These are phyloP conservation scores for Dioctria rufipes DNA, from an alignment of 2,888 invertebrate genomes.

Conservation along the genomic window DNA sequence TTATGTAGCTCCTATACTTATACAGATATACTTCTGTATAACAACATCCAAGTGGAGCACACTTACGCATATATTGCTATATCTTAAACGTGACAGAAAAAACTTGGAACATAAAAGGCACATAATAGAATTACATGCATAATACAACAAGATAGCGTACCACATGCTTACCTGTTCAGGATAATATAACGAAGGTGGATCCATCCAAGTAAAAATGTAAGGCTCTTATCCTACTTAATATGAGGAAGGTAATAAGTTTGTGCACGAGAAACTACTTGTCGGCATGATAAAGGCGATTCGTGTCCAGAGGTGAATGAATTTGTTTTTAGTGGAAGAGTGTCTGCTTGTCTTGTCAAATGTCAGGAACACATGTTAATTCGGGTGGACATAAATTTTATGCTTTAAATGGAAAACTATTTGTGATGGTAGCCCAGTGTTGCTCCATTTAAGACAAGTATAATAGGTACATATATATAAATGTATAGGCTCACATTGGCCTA, in stretches of 20 bases:
- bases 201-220: background rate
- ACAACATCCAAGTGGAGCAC: background rate
- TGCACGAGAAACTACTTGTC: constrained; percentile 45
- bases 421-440: no score
- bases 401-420: constrained; percentile 25
- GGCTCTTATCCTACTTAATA: constrained; percentile 6
- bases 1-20: constrained; percentile 23
- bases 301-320: constrained; percentile 49
- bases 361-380: constrained; percentile 44
- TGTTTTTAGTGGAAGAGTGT: constrained; percentile 36
- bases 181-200: constrained; percentile 4
- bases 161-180: constrained; percentile 9
- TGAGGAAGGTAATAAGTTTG: constrained; percentile 31
- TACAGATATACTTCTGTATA: background rate
- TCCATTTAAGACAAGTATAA: no score
- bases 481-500: background rate
- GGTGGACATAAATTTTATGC: constrained; percentile 13
- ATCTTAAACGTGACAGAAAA: constrained; percentile 47
- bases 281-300: constrained; percentile 49
- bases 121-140: constrained; percentile 51
- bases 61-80: constrained; percentile 33
- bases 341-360: constrained; percentile 33
- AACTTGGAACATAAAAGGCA: constrained; percentile 50
- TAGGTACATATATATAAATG: no score
- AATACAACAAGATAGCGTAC: constrained; percentile 44